Evolutionary conservation across 1,140 invertebrate genomes (phyloP), one percentile per base, ranked within the genome.

Genomic region (Drosophila pseudoobscura): DNA sequence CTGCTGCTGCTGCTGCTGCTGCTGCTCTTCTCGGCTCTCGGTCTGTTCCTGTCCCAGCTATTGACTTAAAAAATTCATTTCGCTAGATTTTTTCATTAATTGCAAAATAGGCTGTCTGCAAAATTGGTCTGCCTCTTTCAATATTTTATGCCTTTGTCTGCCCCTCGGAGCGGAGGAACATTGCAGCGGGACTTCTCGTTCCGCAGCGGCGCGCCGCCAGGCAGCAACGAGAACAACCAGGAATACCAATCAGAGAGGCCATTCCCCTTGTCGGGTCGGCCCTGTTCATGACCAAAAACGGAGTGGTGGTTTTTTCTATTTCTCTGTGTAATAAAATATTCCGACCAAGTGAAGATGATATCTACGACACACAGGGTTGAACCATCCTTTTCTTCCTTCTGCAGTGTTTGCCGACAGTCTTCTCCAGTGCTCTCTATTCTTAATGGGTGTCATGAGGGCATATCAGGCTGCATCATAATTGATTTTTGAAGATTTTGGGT

Each of bases 11-110:
- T 51, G n/a, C 8, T 13, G 13, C 15, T 41, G 2, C 24, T 8
- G 15, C 49, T 20, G 20, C 29, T 51, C 41, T 6, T 5, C 17
- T 15, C 26, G 24, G 24, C 44, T 49, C 7, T n/a, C 22, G 29
- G 17, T 17, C 29, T 69, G 62, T 61, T 51, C 44, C 62, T 69
- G 58, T 66, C 56, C 64, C 55, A 58, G 47, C 60, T 68, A 58
- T 77, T 85, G 68, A 57, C 64, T 80, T 74, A 64, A 80, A 83
- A 80, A 87, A 85, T 87, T 87, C 75, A 87, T 85, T 85, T 85
- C 54, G 63, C 77, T 77, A 70, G 77, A 55, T 71, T 74, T 79
- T 87, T 87, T 79, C 82, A 85, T 85, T 85, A 87, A 85, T 85
- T 87, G 80, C 69, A 80, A 87, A 80, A 75, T 59, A 85, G 69